phyloP scores from a whole-genome alignment of 2,113 vertebrate genomes.

The Oreochromis niloticus region DNA sequence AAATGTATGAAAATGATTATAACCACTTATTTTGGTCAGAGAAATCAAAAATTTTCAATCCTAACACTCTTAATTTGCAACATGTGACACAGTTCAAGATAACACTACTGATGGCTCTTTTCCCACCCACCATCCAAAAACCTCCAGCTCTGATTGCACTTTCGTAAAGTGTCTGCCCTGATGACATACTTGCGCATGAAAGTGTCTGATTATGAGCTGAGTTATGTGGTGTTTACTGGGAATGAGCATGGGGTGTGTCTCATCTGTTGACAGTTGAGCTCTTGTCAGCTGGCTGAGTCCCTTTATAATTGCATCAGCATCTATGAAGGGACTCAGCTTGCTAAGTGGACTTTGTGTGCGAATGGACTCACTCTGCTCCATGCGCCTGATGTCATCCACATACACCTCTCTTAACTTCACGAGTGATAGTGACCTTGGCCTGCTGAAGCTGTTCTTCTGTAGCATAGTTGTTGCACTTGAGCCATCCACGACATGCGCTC shows the following conservation, averaged over 20 bases:
- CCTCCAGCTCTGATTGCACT: background rate
- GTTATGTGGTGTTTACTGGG: background rate
- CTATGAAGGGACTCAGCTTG: background rate
- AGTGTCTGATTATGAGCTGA: background rate
- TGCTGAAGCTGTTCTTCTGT: no score
- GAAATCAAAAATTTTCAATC: no score
- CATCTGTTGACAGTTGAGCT: background rate
- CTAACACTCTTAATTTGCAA: background rate
- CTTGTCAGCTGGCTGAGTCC: background rate
- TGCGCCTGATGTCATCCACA: no score
- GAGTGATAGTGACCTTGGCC: no score
- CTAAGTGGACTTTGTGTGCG: background rate
- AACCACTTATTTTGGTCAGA: no score
- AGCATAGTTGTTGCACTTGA: no score
- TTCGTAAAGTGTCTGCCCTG: background rate
- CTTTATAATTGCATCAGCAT: background rate
- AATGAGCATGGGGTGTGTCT: background rate
- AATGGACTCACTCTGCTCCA: background rate
- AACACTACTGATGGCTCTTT: background rate
- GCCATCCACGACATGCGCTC: no score
- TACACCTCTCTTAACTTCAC: no score
- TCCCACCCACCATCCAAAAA: background rate
- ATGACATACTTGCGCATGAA: background rate
- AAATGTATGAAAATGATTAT: no score
- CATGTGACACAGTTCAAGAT: background rate